Evolutionary conservation across 2,797 vertebrate genomes (phyloP).

Genomic region (Tarsius wallacei): DNA sequence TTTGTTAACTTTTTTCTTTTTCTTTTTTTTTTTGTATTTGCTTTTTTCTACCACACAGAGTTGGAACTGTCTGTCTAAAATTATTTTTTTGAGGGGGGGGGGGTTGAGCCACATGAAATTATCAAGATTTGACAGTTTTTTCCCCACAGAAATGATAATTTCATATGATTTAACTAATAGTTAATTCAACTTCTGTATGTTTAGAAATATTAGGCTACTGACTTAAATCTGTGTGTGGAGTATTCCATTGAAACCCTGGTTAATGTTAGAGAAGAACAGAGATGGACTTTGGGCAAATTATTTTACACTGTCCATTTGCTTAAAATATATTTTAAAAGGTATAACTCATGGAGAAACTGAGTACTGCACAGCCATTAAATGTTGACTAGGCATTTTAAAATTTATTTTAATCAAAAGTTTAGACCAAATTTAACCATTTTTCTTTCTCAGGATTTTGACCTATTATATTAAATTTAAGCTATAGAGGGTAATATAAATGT

Average conservation of each 20-base stretch:
- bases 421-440: slow-evolving; percentile 36
- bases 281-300: not conserved
- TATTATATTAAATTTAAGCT: slow-evolving; percentile 61
- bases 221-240: slow-evolving; percentile 40
- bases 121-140: slow-evolving; percentile 25
- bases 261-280: slow-evolving; percentile 27
- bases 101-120: slow-evolving; percentile 8
- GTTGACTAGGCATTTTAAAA: slow-evolving; percentile 36
- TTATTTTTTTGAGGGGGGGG: not conserved
- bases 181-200: slow-evolving; percentile 70
- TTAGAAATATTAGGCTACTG: slow-evolving; percentile 24
- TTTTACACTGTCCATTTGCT: not conserved
- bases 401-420: slow-evolving; percentile 71
- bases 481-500: not conserved
- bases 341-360: slow-evolving; percentile 37
- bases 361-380: not conserved
- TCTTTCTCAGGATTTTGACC: slow-evolving; percentile 62
- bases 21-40: slow-evolving; percentile 61
- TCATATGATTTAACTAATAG: slow-evolving; percentile 1
- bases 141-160: slow-evolving; percentile 22
- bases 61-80: slow-evolving; percentile 66
- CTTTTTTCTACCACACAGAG: slow-evolving; percentile 59
- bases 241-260: slow-evolving; percentile 32
- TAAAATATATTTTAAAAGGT: slow-evolving; percentile 37
- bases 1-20: slow-evolving; percentile 44